Evolutionary conservation across 2,113 vertebrate genomes (phyloP).

Genomic region (Willisornis vidua): DNA sequence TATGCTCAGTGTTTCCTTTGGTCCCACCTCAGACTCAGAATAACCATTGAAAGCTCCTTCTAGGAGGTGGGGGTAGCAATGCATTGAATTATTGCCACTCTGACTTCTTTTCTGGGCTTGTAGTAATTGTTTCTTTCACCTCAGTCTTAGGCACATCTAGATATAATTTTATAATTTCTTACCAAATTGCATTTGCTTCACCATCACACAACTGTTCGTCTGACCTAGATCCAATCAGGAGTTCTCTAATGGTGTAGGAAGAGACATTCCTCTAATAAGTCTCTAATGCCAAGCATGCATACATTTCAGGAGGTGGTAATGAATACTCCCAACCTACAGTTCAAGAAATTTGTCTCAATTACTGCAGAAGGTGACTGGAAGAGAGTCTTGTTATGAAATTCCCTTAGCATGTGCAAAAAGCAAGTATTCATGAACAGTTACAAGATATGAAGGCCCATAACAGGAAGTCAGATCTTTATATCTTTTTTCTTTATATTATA

Average conservation of each 20-base stretch:
- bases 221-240: not conserved
- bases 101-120: not conserved
- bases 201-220: not conserved
- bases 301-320: not conserved
- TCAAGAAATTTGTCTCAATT: not conserved
- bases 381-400: not conserved
- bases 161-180: not conserved
- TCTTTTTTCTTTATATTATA: not conserved
- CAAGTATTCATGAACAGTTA: not conserved
- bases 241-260: not conserved
- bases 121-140: not conserved
- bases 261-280: rapidly evolving
- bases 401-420: not conserved
- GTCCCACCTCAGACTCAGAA: not conserved
- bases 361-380: not conserved
- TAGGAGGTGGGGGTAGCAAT: not conserved
- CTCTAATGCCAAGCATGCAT: not conserved
- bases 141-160: not conserved
- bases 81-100: not conserved
- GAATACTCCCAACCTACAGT: not conserved
- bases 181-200: not conserved
- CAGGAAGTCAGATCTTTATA: not conserved
- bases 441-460: not conserved
- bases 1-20: not conserved
- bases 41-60: not conserved